phyloP scores from a whole-genome alignment of 2,888 invertebrate genomes.

The Pammene aurita region DNA sequence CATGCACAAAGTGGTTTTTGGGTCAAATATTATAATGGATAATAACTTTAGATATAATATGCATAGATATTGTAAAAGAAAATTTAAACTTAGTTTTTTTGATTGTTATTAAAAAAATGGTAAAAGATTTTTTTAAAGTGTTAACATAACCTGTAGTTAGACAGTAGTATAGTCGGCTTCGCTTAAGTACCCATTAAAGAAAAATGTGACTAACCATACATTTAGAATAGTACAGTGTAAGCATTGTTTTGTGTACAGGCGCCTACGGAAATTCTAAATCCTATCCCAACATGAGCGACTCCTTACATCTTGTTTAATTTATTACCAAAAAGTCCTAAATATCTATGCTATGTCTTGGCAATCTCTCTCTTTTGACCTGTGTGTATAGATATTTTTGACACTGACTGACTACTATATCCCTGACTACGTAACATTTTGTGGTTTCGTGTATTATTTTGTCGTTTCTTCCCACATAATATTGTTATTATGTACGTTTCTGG shows the following conservation, averaged over 20 bases:
- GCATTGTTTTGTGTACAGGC: constrained; percentile 25
- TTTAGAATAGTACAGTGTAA: constrained; percentile 19
- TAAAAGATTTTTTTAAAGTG: neutral
- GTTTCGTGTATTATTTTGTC: neutral
- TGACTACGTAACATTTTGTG: no score
- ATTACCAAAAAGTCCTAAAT: no score
- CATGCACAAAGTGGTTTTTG: neutral
- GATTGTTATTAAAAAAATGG: neutral
- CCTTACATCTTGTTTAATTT: constrained; percentile 38
- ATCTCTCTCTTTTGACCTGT: neutral
- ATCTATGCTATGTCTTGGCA: no score
- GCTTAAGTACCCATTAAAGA: constrained; percentile 25
- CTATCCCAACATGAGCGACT: constrained; percentile 2
- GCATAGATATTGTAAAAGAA: neutral
- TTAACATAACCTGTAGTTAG: constrained; percentile 30
- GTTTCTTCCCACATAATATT: neutral
- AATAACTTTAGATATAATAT: no score
- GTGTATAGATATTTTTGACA: neutral
- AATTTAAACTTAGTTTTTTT: neutral
- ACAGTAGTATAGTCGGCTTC: constrained; percentile 25
- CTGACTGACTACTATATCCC: neutral
- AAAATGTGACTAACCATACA: constrained; percentile 35
- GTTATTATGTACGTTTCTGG: no score
- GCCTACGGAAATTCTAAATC: constrained; percentile 26
- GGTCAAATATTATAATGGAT: neutral